Evolutionary conservation across 2,797 vertebrate genomes (phyloP), one percentile per base, ranked within the genome.

Genomic region (Microctenopoma lineatum): DNA sequence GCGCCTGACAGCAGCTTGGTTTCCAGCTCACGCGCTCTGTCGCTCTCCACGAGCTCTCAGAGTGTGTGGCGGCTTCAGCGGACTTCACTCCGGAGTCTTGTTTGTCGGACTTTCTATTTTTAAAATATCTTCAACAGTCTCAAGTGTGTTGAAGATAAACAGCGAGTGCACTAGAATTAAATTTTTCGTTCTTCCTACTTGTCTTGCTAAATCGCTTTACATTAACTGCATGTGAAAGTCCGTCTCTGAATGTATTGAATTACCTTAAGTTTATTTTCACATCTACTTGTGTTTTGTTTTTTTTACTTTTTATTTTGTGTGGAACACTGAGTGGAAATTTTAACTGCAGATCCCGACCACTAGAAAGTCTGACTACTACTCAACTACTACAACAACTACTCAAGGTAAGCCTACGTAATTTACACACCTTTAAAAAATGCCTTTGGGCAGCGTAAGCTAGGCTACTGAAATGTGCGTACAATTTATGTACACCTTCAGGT

Each of bases 361-460:
- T 48, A 32, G 0, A 27, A 11, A 58, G 61, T 46, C 9, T n/a
- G 2, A n/a, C 45, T 4, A 4, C n/a, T n/a, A n/a, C n/a, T n/a
- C n/a, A n/a, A n/a, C n/a, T n/a, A n/a, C n/a, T n/a, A n/a, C n/a
- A 10, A 36, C 3, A 36, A 9, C 11, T 16, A 2, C 26, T 44
- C 14, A 29, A 57, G 73, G 86, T 88, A 47, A 83, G 64, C 0
- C 10, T 0, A 7, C 54, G 7, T 10, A 5, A 56, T 13, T 9
- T 7, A 1, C 25, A 14, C 14, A n/a, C 39, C 14, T 12, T 9
- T 13, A 0, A 1, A 0, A 26, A 14, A 2, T 1, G 27, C 51
- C 3, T 0, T 21, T 26, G 13, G 3, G 26, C 5, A 10, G 38
- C 25, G 61, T 9, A 32, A 38, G 48, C 57, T 1, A 4, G 3